Evolutionary conservation across 2,113 vertebrate genomes (phyloP), one percentile per base, ranked within the genome.

Genomic region (Dendropsophus ebraccatus): DNA sequence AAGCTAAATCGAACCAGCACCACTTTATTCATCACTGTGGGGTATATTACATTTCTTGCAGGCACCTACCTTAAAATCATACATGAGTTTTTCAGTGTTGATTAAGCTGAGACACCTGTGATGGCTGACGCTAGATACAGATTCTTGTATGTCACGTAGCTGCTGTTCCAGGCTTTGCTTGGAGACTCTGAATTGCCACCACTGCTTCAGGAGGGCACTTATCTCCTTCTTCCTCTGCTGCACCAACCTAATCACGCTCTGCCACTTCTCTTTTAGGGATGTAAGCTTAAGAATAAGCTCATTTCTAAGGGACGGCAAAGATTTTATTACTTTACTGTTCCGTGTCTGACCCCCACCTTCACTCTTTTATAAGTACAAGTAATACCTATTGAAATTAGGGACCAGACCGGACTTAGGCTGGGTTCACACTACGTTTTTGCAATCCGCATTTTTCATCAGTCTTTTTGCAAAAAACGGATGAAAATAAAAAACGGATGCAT

Each of bases 211-310:
- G 0, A 95, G 91, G 28, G 89, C 92, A 21, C 94, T 91, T 0
- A 96, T 91, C 49, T 95, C 92, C 0, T 88, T 88, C 88, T 94
- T 95, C 87, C 95, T 94, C 90, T 96, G 96, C 85, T 92, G 92
- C 17, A 93, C 88, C 47, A 92, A 88, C 82, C 84, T 91, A 77
- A 94, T 91, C 0, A 95, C 94, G 0, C 91, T 94, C 88, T 95
- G 95, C 97, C 97, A 99, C 86, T 93, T 95, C 86, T 96, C 95
- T 16, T 93, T 92, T 88, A 99, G 91, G 89, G 93, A 84, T 0
- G 94, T 91, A 86, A 99, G 93, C 90, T 96, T 97, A 52, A 94
- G 92, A 89, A 97, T 89, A 85, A 98, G 96, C 88, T 95, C 94
- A 0, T 92, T 95, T 89, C 97, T 99, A 90, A 60, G 88, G 47